Conservation (phyloP, 2,888 invertebrate genomes). For the Hemithea aestivaria region DNA sequence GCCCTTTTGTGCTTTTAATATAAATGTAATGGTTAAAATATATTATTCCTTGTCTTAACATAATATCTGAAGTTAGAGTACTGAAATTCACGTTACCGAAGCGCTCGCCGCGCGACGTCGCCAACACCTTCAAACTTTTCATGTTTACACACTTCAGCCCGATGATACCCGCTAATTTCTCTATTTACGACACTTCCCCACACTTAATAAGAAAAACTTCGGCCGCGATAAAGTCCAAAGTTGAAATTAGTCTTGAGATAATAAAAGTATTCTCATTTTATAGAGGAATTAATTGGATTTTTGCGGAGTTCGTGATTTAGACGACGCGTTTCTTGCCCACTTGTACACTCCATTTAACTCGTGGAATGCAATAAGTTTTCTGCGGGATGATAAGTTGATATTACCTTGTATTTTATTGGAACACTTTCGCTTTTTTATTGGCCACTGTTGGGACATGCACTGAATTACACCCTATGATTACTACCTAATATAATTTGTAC, state of each 20-base stretch:
- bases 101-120: conserved; percentile 25
- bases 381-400: conserved; percentile 14
- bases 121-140: conserved; percentile 57
- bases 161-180: conserved; percentile 67
- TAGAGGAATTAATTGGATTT: conserved; percentile 37
- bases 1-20: no score
- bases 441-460: no score
- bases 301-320: conserved; percentile 33
- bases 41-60: no score
- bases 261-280: conserved; percentile 27
- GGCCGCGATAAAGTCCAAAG: conserved; percentile 39
- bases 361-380: conserved; percentile 26
- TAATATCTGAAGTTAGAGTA: not conserved
- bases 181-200: conserved; percentile 65
- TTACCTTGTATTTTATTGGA: not conserved
- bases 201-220: conserved; percentile 55
- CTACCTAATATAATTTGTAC: no score
- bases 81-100: conserved; percentile 4
- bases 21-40: no score
- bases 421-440: no score
- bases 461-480: no score
- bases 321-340: conserved; percentile 29
- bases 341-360: conserved; percentile 32
- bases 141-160: conserved; percentile 58
- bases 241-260: conserved; percentile 42